Evolutionary conservation across 2,797 vertebrate genomes (phyloP).

Genomic region (Carcharodon carcharias): DNA sequence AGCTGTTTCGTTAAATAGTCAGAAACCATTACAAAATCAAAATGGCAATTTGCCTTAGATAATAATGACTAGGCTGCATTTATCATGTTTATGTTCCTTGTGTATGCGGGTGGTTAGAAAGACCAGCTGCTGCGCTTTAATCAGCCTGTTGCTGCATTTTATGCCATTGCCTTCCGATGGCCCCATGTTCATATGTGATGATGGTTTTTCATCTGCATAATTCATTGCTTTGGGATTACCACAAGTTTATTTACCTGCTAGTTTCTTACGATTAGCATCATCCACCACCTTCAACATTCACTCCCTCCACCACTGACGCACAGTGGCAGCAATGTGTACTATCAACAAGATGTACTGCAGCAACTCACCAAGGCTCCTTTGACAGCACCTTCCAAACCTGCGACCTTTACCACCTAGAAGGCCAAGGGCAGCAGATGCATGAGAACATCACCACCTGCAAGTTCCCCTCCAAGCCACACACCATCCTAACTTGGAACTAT

Average conservation of each 20-base stretch:
- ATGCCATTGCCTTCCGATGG: constrained; percentile 2
- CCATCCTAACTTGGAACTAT: no score
- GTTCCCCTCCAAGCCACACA: no score
- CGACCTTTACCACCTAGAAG: no score
- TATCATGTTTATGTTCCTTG: background rate
- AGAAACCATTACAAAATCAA: background rate
- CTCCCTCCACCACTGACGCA: no score
- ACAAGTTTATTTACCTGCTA: background rate
- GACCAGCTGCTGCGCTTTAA: background rate
- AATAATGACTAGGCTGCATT: background rate
- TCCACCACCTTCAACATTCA: no score
- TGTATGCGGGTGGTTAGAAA: background rate
- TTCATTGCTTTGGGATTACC: background rate
- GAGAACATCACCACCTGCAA: no score
- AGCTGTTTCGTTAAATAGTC: background rate
- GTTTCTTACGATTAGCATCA: background rate
- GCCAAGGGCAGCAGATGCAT: no score
- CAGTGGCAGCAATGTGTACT: no score
- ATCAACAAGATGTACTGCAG: no score
- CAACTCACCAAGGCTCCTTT: no score
- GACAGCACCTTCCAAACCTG: no score
- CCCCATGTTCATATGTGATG: background rate
- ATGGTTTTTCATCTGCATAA: background rate
- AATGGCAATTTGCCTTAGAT: background rate
- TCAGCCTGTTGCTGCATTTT: background rate